Evolutionary conservation across 2,797 vertebrate species (phyloP).

Genomic region (Enteromius anoplus): DNA sequence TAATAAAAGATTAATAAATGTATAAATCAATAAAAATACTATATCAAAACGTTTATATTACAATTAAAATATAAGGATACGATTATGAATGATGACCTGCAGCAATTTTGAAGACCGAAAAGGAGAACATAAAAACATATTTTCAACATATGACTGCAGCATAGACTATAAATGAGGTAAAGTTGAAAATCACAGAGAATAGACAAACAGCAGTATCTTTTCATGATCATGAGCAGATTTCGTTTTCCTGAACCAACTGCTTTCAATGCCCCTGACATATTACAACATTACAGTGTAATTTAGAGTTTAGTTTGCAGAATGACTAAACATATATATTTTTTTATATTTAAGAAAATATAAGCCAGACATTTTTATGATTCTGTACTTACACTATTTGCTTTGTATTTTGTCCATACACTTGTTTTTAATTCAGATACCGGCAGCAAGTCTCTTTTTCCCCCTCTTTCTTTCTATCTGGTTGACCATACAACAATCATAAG

Average conservation of each 20-base stretch:
- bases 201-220: background rate
- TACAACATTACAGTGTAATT: background rate
- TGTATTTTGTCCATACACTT: conserved; percentile 1
- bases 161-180: background rate
- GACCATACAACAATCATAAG: conserved; percentile 6
- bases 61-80: background rate
- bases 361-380: background rate
- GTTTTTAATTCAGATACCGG: background rate
- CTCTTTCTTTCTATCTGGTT: background rate
- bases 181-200: background rate
- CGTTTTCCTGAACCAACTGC: conserved; percentile 13
- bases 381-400: background rate
- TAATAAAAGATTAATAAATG: background rate
- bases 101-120: background rate
- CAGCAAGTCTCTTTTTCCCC: background rate
- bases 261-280: conserved; percentile 14
- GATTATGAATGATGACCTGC: background rate
- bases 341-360: background rate
- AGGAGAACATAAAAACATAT: background rate
- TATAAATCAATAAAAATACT: background rate
- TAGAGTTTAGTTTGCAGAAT: background rate
- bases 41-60: background rate
- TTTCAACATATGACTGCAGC: background rate
- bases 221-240: background rate
- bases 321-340: background rate